Evolutionary conservation across 2,888 invertebrate species (phyloP), one percentile per base, ranked within the genome.

Genomic region (Campopleginae sp.): DNA sequence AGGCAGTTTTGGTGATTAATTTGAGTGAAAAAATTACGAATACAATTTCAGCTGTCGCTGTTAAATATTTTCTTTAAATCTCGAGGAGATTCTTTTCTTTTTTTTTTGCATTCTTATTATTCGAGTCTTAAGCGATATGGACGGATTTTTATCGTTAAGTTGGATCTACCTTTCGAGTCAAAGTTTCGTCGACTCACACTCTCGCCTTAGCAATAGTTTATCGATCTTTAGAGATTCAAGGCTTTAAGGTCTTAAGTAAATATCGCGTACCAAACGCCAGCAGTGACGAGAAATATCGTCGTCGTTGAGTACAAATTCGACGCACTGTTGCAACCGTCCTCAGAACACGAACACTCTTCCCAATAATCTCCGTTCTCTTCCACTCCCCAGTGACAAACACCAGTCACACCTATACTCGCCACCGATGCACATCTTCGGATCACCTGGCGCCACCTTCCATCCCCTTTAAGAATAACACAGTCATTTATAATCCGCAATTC

Each of bases 311-410:
- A 38, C 19, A 90, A 80, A 54, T 81, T 87, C n/a, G 91, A 84
- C n/a, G 92, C 90, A 76, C 87, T 89, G 92, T 99, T 99, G 92
- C 99, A 99, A 87, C 97, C 97, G 91, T 99, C 98, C 82, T 96
- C 95, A 0, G 98, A 97, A 93, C 99, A 99, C 92, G 99, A 99
- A 91, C 99, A 99, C 91, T 98, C 98, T 93, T 99, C 98, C 98
- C 98, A 98, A 93, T 98, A 99, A 0, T 98, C 97, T 3, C 99
- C 99, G 89, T 98, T 98, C 87, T 98, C 97, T 89, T 98, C 96
- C 79, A 99, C 98, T 23, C 98, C 98, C 99, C 99, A 99, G 92
- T 98, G 98, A 91, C 99, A 99, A 0, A 99, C 98, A 78, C 98
- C 98, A 0, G 98, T 98, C 0, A 98, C 98, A 86, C 98, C 98